A percentile compares a stretch with the other conserved stretches of the same genome.
Evolutionary conservation across 1,140 invertebrate species (phyloP).

Genomic region (Macrosteles quadrilineatus): DNA sequence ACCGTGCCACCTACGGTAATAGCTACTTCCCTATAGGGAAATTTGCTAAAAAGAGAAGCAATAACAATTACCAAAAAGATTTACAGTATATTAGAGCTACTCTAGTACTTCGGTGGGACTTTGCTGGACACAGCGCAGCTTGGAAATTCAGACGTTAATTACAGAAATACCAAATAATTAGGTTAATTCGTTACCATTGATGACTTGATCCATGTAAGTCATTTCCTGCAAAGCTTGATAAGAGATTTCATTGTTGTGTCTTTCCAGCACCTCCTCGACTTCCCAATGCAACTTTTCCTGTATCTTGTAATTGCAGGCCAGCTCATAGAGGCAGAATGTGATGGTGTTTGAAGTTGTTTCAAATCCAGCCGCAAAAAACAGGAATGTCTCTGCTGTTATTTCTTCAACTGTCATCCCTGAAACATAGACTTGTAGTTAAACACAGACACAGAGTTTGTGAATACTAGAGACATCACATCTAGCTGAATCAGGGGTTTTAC

Average conservation of each 20-base stretch:
- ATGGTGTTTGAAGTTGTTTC: slow-evolving; percentile 61
- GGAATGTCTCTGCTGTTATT: slow-evolving; percentile 61
- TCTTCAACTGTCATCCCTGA: slow-evolving; percentile 26
- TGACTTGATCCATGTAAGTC: slow-evolving; percentile 54
- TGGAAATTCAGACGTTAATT: too few relatives aligned
- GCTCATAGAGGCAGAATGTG: slow-evolving; percentile 50
- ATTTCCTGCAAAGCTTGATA: slow-evolving; percentile 55
- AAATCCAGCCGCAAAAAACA: slow-evolving; percentile 60
- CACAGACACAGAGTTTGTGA: too few relatives aligned
- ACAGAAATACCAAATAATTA: too few relatives aligned
- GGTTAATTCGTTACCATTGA: not conserved
- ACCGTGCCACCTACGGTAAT: too few relatives aligned
- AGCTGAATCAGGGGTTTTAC: too few relatives aligned
- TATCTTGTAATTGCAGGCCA: slow-evolving; percentile 52
- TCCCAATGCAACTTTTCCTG: slow-evolving; percentile 52
- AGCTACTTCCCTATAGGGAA: too few relatives aligned
- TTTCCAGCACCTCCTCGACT: slow-evolving; percentile 44
- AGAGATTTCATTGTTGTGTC: slow-evolving; percentile 49
- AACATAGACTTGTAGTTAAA: not conserved
- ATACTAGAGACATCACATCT: too few relatives aligned
- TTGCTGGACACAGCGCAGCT: too few relatives aligned
- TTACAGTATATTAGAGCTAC: too few relatives aligned
- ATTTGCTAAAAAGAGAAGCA: too few relatives aligned
- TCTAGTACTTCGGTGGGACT: too few relatives aligned
- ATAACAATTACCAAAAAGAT: too few relatives aligned